Base-by-base conservation (phyloP, 1,140 invertebrate genomes). In the Drosophila prosaltans region DNA sequence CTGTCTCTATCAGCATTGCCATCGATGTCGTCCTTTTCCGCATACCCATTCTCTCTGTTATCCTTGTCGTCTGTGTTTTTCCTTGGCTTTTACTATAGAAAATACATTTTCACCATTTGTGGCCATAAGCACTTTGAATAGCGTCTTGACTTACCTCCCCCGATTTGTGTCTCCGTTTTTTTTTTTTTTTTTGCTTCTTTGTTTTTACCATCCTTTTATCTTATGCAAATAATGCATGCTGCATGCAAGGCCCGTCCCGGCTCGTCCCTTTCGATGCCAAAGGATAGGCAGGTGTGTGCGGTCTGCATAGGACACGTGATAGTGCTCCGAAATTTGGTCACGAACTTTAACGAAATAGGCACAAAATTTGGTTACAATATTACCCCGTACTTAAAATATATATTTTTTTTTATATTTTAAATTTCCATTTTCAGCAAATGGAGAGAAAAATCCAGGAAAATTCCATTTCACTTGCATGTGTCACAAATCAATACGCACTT, bases 401-500 rank as follows among this genome's bases (percentile, higher is more conserved):
- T 30, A n/a, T 30, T 30, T 30, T 30, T 30, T 30, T 4, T 36
- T 51, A 26, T 51, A 71, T 59, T 71, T 88, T 80, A 71, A 88
- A 86, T 69, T 82, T 65, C 16, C 58, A 79, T 77, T 80, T 81
- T 74, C 48, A 61, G 8, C 8, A 73, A 72, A 73, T 26, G 68
- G 68, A 58, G 45, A 65, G 39, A 26, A 24, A 67, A 64, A 32
- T n/a, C 9, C 21, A 32, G 58, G 39, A 57, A 51, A 63, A 63
- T 48, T 41, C 16, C 64, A 78, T 57, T 74, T 70, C 59, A 54
- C 58, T 63, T 66, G 67, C 70, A 74, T 71, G 66, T 68, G 65
- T 65, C 69, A 51, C 76, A 88, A 88, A 88, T 88, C 83, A 88
- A 88, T 88, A 88, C 83, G 84, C 84, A 83, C 76, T 80, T 80